Evolutionary conservation across 2,797 vertebrate genomes (phyloP).

Genomic region (Peromyscus aztecus): DNA sequence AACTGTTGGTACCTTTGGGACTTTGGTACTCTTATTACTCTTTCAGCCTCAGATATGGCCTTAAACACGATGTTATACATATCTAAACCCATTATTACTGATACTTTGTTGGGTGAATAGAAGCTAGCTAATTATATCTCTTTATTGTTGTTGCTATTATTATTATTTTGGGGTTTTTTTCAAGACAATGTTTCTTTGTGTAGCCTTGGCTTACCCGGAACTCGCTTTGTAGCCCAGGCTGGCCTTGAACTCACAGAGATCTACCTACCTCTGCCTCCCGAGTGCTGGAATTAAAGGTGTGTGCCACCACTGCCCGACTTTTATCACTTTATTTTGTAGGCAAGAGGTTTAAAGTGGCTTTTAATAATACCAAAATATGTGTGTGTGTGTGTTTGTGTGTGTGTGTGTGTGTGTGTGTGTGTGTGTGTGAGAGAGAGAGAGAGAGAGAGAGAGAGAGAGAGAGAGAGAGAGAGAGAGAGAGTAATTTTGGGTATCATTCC

Average conservation of each 20-base stretch:
- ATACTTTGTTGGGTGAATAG: slow-evolving; percentile 10
- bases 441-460: no score
- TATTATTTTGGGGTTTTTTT: not conserved
- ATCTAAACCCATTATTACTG: not conserved
- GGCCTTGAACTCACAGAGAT: no score
- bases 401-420: no score
- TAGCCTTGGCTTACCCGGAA: no score
- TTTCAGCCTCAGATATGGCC: not conserved
- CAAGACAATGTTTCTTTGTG: no score
- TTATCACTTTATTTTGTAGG: not conserved
- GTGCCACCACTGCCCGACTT: accelerated
- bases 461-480: no score
- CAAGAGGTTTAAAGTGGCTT: not conserved
- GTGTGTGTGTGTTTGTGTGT: not conserved
- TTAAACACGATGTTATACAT: not conserved
- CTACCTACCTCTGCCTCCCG: not conserved
- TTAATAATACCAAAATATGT: not conserved
- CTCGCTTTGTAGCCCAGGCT: no score
- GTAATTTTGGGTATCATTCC: not conserved
- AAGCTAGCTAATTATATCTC: not conserved
- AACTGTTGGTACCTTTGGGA: not conserved
- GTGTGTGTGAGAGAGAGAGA: no score
- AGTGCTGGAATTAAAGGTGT: not conserved
- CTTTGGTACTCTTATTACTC: not conserved
- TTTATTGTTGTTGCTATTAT: not conserved